Base-by-base conservation (phyloP, 1,140 invertebrate species). In the Solenopsis fugax region DNA sequence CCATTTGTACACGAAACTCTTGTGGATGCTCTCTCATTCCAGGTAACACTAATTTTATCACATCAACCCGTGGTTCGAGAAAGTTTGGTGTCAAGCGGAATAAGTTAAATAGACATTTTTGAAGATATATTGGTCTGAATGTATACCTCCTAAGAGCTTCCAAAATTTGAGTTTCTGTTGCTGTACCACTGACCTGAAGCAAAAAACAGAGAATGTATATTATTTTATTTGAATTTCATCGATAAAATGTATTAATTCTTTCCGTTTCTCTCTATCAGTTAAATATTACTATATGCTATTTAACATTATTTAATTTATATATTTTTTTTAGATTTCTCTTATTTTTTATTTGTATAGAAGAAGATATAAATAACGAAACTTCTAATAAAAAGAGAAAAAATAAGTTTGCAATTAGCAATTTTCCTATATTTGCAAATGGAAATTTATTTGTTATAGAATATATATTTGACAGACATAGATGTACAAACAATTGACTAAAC, bases 1-100 rank as follows among this genome's bases (percentile, higher is more conserved):
- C 97, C 96, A 98, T 97, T 95, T 98, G 97, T 58, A 98, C 97
- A 37, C 96, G 96, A 84, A 97, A 96, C 76, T 96, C 95, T 71
- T 96, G 96, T 5, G 96, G 96, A 94, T 98, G 97, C 34, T 95
- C 94, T 92, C 96, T 96, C 97, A 98, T 97, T 41, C 96, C 96
- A 58, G 96, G 96, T 86, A 98, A 92, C n/a, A 98, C 96, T 76
- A 97, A 93, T 95, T 97, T 95, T 81, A 97, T 97, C 18, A 97
- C 96, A 91, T 97, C 97, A 45, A 96, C 95, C 87, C 97, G 95
- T 9, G 96, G 96, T 85, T 96, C 95, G 48, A 92, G 94, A 90
- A 96, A 96, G 56, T 95, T 96, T 34, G 96, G 96, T 18, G 97
- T 97, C 50, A 97, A 94, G 81, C 96, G 96, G 89, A 98, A 98